These are phyloP conservation scores for Galemys pyrenaicus DNA, from an alignment of 2,113 vertebrate genomes.

Conservation along the genomic window DNA sequence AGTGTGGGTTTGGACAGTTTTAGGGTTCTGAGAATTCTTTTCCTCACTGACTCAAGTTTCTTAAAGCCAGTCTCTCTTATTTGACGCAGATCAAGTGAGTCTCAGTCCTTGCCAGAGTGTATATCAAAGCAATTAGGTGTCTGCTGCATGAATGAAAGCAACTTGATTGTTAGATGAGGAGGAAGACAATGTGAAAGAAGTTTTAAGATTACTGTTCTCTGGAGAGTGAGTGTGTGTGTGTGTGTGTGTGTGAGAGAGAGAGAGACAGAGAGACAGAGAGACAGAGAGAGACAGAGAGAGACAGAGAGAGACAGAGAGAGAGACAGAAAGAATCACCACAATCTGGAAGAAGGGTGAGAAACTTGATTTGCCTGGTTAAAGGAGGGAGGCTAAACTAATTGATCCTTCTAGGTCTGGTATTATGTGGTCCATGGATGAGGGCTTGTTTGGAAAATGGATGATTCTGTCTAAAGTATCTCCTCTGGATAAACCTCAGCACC, in stretches of 20 bases:
- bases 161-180: neutral
- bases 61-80: neutral
- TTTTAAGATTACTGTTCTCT: neutral
- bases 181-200: neutral
- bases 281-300: neutral
- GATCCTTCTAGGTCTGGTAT: neutral
- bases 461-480: neutral
- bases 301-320: neutral
- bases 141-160: neutral
- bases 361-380: neutral
- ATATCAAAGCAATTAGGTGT: neutral
- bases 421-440: neutral
- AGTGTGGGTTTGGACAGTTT: neutral
- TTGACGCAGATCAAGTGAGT: neutral
- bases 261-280: neutral
- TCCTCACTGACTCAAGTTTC: neutral
- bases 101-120: neutral
- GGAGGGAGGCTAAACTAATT: neutral
- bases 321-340: neutral
- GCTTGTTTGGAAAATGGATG: neutral
- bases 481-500: neutral
- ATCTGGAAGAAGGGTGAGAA: neutral
- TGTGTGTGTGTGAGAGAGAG: too few relatives aligned
- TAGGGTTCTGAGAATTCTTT: neutral
- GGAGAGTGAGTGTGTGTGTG: too few relatives aligned